phyloP scores from a whole-genome alignment of 2,113 vertebrate genomes.

The Centropus bengalensis region DNA sequence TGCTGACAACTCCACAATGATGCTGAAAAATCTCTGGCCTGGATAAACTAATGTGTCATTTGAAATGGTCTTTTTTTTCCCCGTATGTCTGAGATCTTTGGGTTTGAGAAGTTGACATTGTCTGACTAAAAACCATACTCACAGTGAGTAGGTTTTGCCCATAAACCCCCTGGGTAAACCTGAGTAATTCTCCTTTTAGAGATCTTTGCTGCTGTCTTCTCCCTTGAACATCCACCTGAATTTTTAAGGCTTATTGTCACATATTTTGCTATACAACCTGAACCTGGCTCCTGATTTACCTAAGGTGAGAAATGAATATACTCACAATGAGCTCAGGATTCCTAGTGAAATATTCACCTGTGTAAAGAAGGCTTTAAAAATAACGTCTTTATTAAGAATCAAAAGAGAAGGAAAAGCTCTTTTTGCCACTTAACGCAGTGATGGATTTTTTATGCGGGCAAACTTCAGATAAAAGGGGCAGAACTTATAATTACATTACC shows the following conservation, averaged over 20 bases:
- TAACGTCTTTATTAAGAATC: not conserved
- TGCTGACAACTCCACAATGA: rapidly evolving
- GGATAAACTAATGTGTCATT: not conserved
- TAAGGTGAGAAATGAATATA: not conserved
- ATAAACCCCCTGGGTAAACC: not conserved
- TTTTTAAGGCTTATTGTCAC: not conserved
- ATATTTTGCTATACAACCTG: not conserved
- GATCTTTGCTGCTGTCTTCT: not conserved
- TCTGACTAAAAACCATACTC: not conserved
- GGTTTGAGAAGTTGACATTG: not conserved
- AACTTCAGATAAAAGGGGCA: not conserved
- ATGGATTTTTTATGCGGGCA: not conserved
- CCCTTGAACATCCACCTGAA: not conserved
- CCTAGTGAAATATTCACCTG: not conserved
- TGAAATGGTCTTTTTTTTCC: not conserved
- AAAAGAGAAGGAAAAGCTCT: not conserved
- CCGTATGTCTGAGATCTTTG: not conserved
- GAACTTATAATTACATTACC: conserved; percentile 30
- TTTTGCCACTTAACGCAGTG: not conserved
- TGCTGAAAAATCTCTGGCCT: not conserved
- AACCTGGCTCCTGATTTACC: not conserved
- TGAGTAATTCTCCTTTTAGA: conserved; percentile 4
- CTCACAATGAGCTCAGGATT: not conserved
- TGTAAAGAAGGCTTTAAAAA: not conserved
- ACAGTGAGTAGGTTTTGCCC: conserved; percentile 8